Evolutionary conservation across 2,113 vertebrate genomes (phyloP).

Genomic region (Symphodus melops): DNA sequence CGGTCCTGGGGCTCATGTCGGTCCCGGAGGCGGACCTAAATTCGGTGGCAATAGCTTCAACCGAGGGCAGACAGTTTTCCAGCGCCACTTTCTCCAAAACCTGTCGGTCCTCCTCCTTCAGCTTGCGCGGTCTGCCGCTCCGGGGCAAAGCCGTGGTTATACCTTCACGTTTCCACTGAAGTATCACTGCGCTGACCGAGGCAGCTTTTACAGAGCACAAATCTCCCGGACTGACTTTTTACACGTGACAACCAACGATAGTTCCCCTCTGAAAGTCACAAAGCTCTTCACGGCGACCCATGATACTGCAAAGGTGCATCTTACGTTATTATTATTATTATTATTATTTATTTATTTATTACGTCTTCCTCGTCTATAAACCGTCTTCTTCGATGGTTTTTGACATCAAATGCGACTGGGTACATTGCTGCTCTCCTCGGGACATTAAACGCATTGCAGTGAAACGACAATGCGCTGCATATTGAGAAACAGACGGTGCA

Average conservation of each 20-base stretch:
- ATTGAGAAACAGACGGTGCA: too few relatives aligned
- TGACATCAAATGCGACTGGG: background rate
- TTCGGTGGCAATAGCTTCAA: constrained; percentile 57
- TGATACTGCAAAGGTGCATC: background rate
- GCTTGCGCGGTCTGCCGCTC: constrained; percentile 68
- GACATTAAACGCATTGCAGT: too few relatives aligned
- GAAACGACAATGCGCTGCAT: too few relatives aligned
- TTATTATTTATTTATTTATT: too few relatives aligned
- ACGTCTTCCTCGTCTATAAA: too few relatives aligned
- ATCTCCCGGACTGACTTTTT: constrained; percentile 61
- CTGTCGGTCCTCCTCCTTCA: constrained; percentile 58
- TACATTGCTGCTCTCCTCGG: background rate
- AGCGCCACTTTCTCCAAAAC: constrained; percentile 58
- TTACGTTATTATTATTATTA: background rate
- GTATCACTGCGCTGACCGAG: constrained; percentile 53
- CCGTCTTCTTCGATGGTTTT: constrained; percentile 24
- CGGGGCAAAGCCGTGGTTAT: constrained; percentile 63
- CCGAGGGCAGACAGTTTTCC: constrained; percentile 49
- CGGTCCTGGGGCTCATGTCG: constrained; percentile 50
- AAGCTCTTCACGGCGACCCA: constrained; percentile 65
- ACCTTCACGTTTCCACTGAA: constrained; percentile 62
- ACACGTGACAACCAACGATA: constrained; percentile 57
- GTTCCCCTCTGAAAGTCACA: constrained; percentile 68
- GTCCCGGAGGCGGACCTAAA: constrained; percentile 55
- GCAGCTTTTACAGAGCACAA: constrained; percentile 46